phyloP scores from a whole-genome alignment of 1,140 invertebrate genomes.

The Atta cephalotes region DNA sequence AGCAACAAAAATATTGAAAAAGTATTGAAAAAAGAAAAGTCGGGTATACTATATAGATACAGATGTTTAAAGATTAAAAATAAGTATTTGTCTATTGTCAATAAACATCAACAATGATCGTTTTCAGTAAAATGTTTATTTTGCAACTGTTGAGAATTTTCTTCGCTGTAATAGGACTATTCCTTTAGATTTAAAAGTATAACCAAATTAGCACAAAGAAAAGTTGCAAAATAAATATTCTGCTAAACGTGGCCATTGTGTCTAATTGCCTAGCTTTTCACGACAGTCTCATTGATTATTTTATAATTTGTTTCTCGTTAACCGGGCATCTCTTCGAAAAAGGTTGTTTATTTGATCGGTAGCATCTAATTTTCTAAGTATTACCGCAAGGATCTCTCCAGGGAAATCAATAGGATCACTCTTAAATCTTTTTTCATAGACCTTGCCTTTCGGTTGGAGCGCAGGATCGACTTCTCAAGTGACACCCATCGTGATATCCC shows the following conservation, averaged over 20 bases:
- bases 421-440: slow-evolving; percentile 37
- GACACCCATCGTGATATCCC: slow-evolving; percentile 18
- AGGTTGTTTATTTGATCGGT: slow-evolving; percentile 16
- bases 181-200: too few species aligned
- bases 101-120: neutral
- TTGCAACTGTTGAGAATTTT: too few species aligned
- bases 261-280: neutral
- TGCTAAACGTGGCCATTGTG: neutral
- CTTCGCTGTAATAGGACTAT: too few species aligned
- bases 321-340: neutral
- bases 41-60: too few species aligned
- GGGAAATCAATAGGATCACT: slow-evolving; percentile 27
- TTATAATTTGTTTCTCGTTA: slow-evolving; percentile 43
- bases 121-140: too few species aligned
- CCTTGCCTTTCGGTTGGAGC: neutral
- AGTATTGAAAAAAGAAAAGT: too few species aligned
- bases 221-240: too few species aligned
- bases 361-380: slow-evolving; percentile 46
- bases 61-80: too few species aligned
- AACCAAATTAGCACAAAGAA: too few species aligned
- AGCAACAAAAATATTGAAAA: too few species aligned
- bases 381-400: slow-evolving; percentile 14
- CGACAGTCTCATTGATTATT: slow-evolving; percentile 13
- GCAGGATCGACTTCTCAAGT: slow-evolving; percentile 37
- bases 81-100: neutral